phyloP scores from a whole-genome alignment of 2,113 vertebrate genomes.

The Antennarius striatus region DNA sequence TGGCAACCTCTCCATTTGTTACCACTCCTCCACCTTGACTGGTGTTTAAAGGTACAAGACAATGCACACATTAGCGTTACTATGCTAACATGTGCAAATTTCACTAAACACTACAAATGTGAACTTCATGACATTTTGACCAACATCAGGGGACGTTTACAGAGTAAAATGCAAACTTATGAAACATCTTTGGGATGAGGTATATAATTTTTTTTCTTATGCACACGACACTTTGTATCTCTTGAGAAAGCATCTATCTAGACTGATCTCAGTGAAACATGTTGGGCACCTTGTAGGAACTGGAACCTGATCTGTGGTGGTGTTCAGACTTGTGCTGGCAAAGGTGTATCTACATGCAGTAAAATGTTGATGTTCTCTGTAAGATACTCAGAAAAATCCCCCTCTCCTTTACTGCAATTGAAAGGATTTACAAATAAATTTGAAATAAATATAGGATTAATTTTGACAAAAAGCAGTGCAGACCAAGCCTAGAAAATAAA shows the following conservation, averaged over 20 bases:
- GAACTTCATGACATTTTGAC: no score
- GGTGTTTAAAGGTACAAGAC: no score
- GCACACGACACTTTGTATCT: not conserved
- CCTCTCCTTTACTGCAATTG: not conserved
- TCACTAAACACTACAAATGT: not conserved
- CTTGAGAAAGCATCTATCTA: not conserved
- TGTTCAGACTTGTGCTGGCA: not conserved
- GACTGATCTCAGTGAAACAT: not conserved
- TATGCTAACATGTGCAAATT: constrained; percentile 2
- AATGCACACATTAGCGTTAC: no score
- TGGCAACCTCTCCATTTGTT: no score
- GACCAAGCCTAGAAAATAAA: no score
- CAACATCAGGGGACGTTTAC: no score
- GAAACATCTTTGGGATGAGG: not conserved
- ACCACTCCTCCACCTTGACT: not conserved
- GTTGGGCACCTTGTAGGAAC: not conserved
- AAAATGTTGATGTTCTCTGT: not conserved
- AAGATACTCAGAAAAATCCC: not conserved
- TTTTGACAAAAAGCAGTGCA: no score
- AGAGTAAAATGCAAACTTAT: no score
- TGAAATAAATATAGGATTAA: no score
- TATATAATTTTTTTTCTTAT: no score
- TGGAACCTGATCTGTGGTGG: not conserved
- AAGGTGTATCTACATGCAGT: not conserved
- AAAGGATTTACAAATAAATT: no score